Evolutionary conservation across 1,140 invertebrate genomes (phyloP), one percentile per base, ranked within the genome.

Genomic region (Drosophila mojavensis): DNA sequence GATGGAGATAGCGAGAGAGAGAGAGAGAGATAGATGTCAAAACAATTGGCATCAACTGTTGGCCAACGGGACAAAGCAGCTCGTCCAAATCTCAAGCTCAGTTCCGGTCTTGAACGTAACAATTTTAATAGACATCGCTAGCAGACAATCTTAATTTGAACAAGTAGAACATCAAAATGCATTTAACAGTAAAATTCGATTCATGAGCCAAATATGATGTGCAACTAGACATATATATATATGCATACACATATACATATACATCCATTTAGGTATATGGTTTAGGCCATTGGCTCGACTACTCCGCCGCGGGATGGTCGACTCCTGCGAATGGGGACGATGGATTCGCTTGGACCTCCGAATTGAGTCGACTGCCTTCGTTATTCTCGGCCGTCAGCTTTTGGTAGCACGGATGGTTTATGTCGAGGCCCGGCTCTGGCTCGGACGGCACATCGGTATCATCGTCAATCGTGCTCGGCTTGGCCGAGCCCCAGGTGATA

Each of bases 391-490:
- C 79, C 30, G 6, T 51, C 0, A 88, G 30, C 45, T 75, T 72
- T 0, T 89, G 84, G 48, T 84, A 70, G 50, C 84, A 88, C 0
- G 11, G 77, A 56, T 89, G 84, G 1, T n/a, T 47, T 9, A 55
- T 56, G 4, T 53, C 17, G 3, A 67, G 47, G 5, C 84, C 84
- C 0, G 77, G 84, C 28, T 88, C 83, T 0, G 28, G 6, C 4
- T 61, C 43, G 43, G 43, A 15, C 47, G 0, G 33, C 9, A 1
- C 0, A 2, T 6, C 51, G 15, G 0, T 26, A 15, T 13, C 6
- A 6, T 13, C 68, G 1, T 54, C 53, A 0, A 6, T 3, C 0
- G 20, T 3, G 9, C 41, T 56, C 0, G 5, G 5, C 24, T 39
- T 39, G 36, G 10, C 3, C 11, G 4, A 36, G 9, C 9, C 3